phyloP scores from a whole-genome alignment of 2,888 invertebrate species.

The Proisotoma minuta region DNA sequence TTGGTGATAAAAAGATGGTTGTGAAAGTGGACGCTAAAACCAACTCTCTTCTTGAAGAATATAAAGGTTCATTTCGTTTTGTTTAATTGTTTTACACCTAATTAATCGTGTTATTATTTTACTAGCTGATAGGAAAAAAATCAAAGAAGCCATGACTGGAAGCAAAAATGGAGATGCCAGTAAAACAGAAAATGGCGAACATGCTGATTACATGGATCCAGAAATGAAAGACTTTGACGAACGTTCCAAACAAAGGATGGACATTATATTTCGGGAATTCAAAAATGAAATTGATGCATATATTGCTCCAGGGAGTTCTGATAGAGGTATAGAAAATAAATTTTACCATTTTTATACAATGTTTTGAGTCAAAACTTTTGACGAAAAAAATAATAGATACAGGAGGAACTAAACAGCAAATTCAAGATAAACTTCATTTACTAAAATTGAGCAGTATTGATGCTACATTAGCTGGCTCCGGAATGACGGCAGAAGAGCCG shows the following conservation, averaged over 20 bases:
- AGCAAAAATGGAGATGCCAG: conserved; percentile 47
- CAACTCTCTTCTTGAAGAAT: conserved; percentile 86
- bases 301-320: conserved; percentile 38
- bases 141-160: conserved; percentile 53
- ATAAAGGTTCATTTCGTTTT: conserved; percentile 57
- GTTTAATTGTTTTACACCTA: background rate
- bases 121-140: conserved; percentile 41
- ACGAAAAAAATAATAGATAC: conserved; percentile 38
- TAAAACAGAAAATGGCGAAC: conserved; percentile 28
- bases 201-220: conserved; percentile 67
- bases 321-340: too few species aligned
- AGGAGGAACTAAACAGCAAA: conserved; percentile 37
- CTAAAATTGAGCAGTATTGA: conserved; percentile 46
- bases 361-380: too few species aligned
- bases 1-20: conserved; percentile 88
- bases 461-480: background rate
- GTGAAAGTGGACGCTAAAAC: conserved; percentile 98
- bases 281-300: conserved; percentile 61
- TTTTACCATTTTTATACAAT: too few species aligned
- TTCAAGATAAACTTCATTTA: conserved; percentile 45
- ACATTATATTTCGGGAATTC: conserved; percentile 76
- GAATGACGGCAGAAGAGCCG: background rate
- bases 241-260: conserved; percentile 69
- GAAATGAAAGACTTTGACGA: conserved; percentile 69
- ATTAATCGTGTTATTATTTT: conserved; percentile 2